Percentiles rank a stretch among this genome's conserved stretches.
phyloP scores from a whole-genome alignment of 2,113 vertebrate genomes.

The Motacilla alba region DNA sequence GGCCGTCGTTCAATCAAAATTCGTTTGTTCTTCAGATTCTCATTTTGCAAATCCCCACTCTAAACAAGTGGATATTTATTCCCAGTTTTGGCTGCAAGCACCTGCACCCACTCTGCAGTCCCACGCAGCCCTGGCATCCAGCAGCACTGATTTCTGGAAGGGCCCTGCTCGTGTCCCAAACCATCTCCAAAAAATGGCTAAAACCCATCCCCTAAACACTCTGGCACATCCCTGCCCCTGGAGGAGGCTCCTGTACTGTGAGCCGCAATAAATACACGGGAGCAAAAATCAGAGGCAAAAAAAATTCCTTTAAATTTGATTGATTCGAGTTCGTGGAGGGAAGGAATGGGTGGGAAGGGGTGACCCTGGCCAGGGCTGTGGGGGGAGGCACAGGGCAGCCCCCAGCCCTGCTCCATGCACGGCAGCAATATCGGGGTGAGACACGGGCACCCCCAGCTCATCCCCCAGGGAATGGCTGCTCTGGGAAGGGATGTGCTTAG shows the following conservation, averaged over 20 bases:
- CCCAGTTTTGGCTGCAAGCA: background rate
- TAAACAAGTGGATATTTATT: background rate
- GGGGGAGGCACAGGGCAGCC: background rate
- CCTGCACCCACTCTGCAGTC: fast-evolving
- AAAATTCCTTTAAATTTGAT: background rate
- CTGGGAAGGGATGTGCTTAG: background rate
- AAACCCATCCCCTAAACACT: background rate
- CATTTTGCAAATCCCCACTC: background rate
- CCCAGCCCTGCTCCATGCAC: fast-evolving
- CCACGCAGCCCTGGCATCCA: background rate
- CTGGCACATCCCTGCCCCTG: background rate
- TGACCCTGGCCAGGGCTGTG: background rate
- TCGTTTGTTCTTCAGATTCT: background rate
- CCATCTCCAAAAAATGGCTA: background rate
- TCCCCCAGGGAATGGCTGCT: background rate
- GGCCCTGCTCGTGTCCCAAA: fast-evolving
- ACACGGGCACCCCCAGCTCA: background rate
- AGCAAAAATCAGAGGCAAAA: background rate
- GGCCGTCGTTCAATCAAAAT: background rate
- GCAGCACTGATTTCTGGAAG: background rate
- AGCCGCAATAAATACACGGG: background rate
- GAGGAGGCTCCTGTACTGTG: background rate
- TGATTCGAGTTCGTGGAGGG: background rate
- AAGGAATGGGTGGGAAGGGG: background rate
- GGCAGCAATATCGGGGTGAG: background rate